phyloP scores from a whole-genome alignment of 2,888 invertebrate species.

The Schizaphis graminum region DNA sequence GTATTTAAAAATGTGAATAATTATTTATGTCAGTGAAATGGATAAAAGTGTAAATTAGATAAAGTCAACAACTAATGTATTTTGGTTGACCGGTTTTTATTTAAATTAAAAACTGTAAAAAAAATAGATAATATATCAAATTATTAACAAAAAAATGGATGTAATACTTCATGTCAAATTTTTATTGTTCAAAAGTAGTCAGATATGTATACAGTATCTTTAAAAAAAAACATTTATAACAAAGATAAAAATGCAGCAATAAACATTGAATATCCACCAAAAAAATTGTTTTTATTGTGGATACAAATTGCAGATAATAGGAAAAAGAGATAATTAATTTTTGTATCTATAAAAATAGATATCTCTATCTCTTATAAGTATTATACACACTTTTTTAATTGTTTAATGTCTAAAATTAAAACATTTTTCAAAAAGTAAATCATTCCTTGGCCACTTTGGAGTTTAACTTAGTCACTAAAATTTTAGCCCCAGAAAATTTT shows the following conservation, averaged over 20 bases:
- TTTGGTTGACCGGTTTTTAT: background rate
- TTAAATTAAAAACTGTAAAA: background rate
- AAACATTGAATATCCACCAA: background rate
- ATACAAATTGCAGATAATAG: background rate
- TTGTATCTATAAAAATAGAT: background rate
- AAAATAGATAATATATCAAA: background rate
- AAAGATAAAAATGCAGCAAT: background rate
- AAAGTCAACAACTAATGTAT: background rate
- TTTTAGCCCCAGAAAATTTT: constrained; percentile 53
- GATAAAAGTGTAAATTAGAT: background rate
- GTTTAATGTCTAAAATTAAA: background rate
- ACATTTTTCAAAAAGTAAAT: background rate
- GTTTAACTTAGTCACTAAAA: constrained; percentile 43
- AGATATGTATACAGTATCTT: background rate
- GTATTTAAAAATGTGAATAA: background rate
- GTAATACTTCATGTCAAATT: background rate
- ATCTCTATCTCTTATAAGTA: background rate
- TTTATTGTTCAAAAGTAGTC: background rate
- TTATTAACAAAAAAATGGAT: background rate
- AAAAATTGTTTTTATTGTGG: background rate
- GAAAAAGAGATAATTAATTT: background rate
- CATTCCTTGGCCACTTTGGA: background rate
- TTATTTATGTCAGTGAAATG: background rate
- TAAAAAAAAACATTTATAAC: background rate
- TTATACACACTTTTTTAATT: background rate